Conservation (phyloP, 2,113 vertebrate species). For the Toxostoma redivivum region DNA sequence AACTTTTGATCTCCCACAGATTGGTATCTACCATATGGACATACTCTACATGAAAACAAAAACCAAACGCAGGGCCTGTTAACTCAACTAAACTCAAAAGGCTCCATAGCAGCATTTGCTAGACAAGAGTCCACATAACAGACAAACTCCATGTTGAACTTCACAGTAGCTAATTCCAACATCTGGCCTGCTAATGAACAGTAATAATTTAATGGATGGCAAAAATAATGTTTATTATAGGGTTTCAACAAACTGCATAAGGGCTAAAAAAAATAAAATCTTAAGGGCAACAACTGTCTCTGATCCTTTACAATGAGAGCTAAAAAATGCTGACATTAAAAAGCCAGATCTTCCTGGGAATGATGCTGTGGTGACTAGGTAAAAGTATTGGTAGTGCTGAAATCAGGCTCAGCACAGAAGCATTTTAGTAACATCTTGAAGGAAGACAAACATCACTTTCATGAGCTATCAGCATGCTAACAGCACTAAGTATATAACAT, state of each 20-base stretch:
- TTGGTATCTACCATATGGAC: conserved; percentile 53
- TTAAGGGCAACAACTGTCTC: not conserved
- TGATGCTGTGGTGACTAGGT: not conserved
- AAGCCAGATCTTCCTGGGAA: not conserved
- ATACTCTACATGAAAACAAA: not conserved
- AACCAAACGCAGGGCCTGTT: not conserved
- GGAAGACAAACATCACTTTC: not conserved
- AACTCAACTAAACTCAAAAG: conserved; percentile 10
- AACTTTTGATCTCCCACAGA: conserved; percentile 44
- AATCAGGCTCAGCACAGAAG: not conserved
- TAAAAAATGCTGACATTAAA: not conserved
- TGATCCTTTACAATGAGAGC: not conserved
- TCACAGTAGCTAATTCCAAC: conserved; percentile 23
- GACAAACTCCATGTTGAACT: conserved; percentile 5
- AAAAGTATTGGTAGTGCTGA: not conserved
- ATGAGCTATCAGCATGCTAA: not conserved
- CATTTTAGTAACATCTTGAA: not conserved
- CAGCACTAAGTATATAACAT: not conserved
- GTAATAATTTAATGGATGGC: not conserved
- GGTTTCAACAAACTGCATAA: not conserved
- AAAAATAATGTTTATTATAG: not conserved
- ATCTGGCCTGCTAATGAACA: conserved; percentile 45
- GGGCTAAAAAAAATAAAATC: not conserved
- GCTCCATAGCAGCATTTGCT: conserved; percentile 15
- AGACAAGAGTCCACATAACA: not conserved